Evolutionary conservation across 2,888 invertebrate species (phyloP), one percentile per base, ranked within the genome.

Genomic region (Dorcus parallelipipedus): DNA sequence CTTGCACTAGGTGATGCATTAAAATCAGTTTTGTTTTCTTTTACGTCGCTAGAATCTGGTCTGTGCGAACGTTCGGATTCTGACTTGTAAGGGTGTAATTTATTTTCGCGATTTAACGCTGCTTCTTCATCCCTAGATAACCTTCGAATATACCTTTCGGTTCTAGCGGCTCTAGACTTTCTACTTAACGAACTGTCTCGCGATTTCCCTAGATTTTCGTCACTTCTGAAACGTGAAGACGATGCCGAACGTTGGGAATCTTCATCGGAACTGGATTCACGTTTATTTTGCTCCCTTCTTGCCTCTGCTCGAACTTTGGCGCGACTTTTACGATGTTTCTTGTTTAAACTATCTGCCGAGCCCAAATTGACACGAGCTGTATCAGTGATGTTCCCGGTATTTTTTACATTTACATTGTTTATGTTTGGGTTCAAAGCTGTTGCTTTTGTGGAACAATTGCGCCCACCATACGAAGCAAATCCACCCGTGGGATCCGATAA

Each of bases 131-230:
- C 90, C 58, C 86, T 82, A 9, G 88, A 89, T 64, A 90, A 76
- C 54, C 92, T 82, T 71, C 89, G 89, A 56, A 89, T 86, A 71
- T 91, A 91, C 54, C 92, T 82, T 73, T 93, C 92, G 53, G 91
- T 92, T 67, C 93, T 82, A 0, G 91, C 91, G 23, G 86, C 84
- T 55, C 91, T 81, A 33, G 89, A 86, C 69, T 84, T 83, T 65
- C 86, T 84, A 71, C 82, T 88, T 42, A 83, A 76, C 0, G 85
- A 83, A 57, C 82, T 82, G 58, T 82, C 84, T 14, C 67, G 62
- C 1, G 53, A 56, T 43, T 66, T 69, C 70, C 84, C 84, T 55
- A 87, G 78, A 60, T 86, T 86, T 65, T 90, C 88, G 64, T 89
- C 89, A 72, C 87, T 88, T 70, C 86, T 82, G 71, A 87, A 86